These are phyloP conservation scores for Sinopyrophorus schimmeli DNA, from an alignment of 2,888 invertebrate genomes.

Conservation along the genomic window DNA sequence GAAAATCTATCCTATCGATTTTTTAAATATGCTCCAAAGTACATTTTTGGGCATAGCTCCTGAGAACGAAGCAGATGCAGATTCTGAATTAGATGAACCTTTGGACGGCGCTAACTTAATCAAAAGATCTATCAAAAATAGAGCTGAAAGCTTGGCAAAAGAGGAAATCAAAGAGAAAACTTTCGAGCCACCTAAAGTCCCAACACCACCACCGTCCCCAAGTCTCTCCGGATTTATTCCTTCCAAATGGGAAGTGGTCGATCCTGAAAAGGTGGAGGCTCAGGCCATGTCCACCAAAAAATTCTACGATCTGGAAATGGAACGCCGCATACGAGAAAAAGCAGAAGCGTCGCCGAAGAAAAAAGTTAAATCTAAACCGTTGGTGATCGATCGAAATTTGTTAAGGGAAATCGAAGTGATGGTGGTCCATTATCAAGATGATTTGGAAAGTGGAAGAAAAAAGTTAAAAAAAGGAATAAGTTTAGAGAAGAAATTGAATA, in stretches of 20 bases:
- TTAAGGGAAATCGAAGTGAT: constrained; percentile 89
- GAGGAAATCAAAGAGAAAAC: constrained; percentile 3
- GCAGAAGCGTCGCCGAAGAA: too few species aligned
- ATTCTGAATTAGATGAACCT: constrained; percentile 50
- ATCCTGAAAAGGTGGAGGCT: constrained; percentile 77
- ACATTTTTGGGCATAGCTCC: constrained; percentile 74
- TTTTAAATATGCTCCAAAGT: constrained; percentile 80
- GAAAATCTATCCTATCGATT: constrained; percentile 89
- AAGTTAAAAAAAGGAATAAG: constrained; percentile 68
- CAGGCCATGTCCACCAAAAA: constrained; percentile 83
- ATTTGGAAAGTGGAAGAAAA: constrained; percentile 79
- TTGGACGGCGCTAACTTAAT: constrained; percentile 50
- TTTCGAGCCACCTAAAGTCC: background rate
- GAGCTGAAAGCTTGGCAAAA: constrained; percentile 18
- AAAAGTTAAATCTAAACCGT: constrained; percentile 53
- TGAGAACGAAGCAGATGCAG: constrained; percentile 43
- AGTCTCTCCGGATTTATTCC: constrained; percentile 76
- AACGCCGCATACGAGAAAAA: constrained; percentile 26
- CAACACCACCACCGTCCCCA: constrained; percentile 18
- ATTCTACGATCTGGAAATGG: constrained; percentile 68
- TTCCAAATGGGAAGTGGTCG: constrained; percentile 94
- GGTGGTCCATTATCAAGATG: constrained; percentile 90
- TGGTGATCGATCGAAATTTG: constrained; percentile 23
- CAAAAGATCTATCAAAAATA: constrained; percentile 43
- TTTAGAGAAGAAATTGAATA: constrained; percentile 76